Percentiles rank a stretch among this genome's conserved stretches.
Evolutionary conservation across 2,888 invertebrate species (phyloP).

Genomic region (Monochamus alternatus): DNA sequence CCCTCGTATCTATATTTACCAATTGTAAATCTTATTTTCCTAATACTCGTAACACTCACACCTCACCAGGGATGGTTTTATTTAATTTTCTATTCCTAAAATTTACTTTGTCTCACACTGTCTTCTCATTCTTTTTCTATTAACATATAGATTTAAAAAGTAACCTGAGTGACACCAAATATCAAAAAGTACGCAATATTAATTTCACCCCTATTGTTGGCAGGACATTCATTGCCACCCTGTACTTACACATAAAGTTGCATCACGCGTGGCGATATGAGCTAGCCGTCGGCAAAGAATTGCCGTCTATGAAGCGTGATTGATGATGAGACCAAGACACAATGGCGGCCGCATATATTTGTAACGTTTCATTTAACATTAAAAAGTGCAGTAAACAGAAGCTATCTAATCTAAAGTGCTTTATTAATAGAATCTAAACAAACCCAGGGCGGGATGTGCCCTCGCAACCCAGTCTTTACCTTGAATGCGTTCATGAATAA

Average conservation of each 20-base stretch:
- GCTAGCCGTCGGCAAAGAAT: conserved; percentile 23
- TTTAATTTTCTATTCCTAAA: too few species aligned
- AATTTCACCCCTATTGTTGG: too few species aligned
- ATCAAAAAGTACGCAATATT: too few species aligned
- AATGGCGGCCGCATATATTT: conserved; percentile 57
- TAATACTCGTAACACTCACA: too few species aligned
- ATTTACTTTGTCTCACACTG: too few species aligned
- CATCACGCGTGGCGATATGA: not conserved
- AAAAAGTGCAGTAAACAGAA: conserved; percentile 65
- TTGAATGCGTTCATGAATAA: conserved; percentile 67
- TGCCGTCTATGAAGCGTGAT: conserved; percentile 42
- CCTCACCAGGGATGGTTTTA: too few species aligned
- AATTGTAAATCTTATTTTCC: too few species aligned
- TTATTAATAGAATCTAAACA: conserved; percentile 69
- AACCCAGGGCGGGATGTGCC: conserved; percentile 60
- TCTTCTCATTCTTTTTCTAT: too few species aligned
- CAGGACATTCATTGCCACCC: not conserved
- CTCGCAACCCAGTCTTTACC: conserved; percentile 66
- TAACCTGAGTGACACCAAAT: too few species aligned
- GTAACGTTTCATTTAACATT: conserved; percentile 65
- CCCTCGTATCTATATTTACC: too few species aligned
- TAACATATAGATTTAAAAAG: too few species aligned
- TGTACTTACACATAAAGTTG: not conserved
- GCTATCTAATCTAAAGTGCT: conserved; percentile 67
- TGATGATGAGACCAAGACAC: conserved; percentile 51